Percentiles rank a stretch among this genome's conserved stretches.
Evolutionary conservation across 2,113 vertebrate genomes (phyloP).

Genomic region (Zosterops japonicus): DNA sequence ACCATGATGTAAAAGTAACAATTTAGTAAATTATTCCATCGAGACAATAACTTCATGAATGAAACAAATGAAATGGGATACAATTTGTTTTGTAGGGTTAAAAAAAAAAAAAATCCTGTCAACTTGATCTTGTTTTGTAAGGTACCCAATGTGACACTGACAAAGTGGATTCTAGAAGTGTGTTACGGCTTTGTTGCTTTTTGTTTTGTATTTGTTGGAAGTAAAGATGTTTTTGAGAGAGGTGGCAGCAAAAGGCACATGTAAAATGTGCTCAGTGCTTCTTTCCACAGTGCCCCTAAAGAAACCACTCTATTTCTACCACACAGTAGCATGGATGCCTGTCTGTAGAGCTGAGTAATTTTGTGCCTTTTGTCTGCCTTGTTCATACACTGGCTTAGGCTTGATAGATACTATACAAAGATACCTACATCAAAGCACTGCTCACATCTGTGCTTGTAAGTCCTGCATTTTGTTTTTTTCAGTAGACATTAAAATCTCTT

Average conservation of each 20-base stretch:
- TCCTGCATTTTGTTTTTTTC: background rate
- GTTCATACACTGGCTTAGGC: slow-evolving; percentile 24
- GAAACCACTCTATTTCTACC: background rate
- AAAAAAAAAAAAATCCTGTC: background rate
- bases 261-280: background rate
- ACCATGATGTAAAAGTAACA: background rate
- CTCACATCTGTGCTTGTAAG: background rate
- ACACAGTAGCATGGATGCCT: slow-evolving; percentile 40
- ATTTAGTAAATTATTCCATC: background rate
- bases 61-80: background rate
- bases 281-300: slow-evolving; percentile 1
- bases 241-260: background rate
- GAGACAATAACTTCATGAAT: slow-evolving; percentile 11
- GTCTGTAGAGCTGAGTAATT: slow-evolving; percentile 39
- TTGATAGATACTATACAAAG: slow-evolving; percentile 46
- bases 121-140: background rate
- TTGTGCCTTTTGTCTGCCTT: slow-evolving; percentile 73
- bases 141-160: slow-evolving; percentile 13
- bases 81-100: background rate
- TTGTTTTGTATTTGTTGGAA: background rate
- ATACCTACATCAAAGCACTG: slow-evolving; percentile 31
- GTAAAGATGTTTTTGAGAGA: background rate
- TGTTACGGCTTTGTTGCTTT: background rate
- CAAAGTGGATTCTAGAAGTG: background rate
- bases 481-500: background rate